Percentiles rank a stretch among this genome's conserved stretches.
These are phyloP conservation scores for Dicyrtomina minuta DNA, from an alignment of 2,888 invertebrate species.

Conservation along the genomic window DNA sequence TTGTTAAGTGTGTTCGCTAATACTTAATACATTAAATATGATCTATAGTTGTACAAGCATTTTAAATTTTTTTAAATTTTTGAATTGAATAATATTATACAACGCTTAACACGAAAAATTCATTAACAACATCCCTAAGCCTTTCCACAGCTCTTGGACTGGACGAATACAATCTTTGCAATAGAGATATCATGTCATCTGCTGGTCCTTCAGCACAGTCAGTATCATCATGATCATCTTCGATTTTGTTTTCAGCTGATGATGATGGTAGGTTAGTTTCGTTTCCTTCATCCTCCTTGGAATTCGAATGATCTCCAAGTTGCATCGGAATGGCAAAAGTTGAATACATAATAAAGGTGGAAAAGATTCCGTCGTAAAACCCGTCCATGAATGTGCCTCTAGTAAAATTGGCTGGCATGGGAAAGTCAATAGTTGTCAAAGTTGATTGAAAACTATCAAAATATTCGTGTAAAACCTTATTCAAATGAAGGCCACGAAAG, in stretches of 20 bases:
- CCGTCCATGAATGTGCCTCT: constrained; percentile 37
- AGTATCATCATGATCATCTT: no score
- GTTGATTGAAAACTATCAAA: constrained; percentile 35
- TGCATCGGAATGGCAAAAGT: constrained; percentile 47
- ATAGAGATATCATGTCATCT: no score
- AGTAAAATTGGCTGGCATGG: constrained; percentile 36
- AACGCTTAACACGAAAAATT: no score
- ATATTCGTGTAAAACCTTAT: constrained; percentile 36
- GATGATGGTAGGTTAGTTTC: no score
- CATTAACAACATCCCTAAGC: no score
- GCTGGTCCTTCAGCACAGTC: no score
- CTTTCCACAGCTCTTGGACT: constrained; percentile 35
- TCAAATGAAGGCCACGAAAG: constrained; percentile 41
- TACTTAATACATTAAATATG: no score
- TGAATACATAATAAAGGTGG: constrained; percentile 38
- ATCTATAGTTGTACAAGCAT: no score
- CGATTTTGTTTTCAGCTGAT: not conserved
- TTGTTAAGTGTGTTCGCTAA: no score
- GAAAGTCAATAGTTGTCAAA: constrained; percentile 27
- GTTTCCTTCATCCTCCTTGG: not conserved
- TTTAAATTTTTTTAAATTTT: no score
- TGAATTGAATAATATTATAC: no score
- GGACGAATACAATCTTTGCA: no score
- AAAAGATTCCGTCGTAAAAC: constrained; percentile 30
- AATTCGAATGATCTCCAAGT: constrained; percentile 21